phyloP scores from a whole-genome alignment of 1,140 invertebrate genomes.

The Leptinotarsa undecemlineata region DNA sequence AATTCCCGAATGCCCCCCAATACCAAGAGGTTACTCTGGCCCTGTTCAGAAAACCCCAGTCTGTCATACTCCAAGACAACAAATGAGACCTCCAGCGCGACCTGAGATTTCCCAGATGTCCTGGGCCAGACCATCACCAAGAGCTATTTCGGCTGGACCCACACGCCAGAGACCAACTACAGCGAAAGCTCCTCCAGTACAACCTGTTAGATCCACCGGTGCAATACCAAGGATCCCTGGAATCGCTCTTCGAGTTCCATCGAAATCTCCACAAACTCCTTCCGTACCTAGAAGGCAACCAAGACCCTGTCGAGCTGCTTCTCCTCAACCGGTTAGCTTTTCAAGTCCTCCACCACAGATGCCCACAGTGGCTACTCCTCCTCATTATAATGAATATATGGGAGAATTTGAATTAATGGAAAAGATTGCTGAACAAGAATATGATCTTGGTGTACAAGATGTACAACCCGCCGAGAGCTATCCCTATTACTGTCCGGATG shows the following conservation, averaged over 20 bases:
- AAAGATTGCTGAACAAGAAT: too few species aligned
- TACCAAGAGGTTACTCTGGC: neutral
- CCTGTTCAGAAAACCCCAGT: neutral
- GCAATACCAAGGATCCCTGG: neutral
- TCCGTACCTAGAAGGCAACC: neutral
- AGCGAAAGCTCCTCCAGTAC: neutral
- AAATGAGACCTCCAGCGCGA: neutral
- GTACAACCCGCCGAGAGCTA: neutral
- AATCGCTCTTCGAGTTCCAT: neutral
- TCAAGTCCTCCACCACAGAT: neutral
- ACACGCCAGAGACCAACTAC: neutral
- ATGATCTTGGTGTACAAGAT: too few species aligned
- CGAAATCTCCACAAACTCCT: conserved; percentile 6
- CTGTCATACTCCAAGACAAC: neutral
- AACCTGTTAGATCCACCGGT: conserved; percentile 1
- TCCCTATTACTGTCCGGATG: neutral
- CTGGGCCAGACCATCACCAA: neutral
- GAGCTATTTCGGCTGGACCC: neutral
- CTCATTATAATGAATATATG: too few species aligned
- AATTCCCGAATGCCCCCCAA: neutral
- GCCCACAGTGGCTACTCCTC: neutral
- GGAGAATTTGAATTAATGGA: too few species aligned
- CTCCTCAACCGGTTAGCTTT: neutral
- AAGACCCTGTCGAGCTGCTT: neutral
- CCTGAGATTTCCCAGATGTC: neutral